Evolutionary conservation across 2,797 vertebrate species (phyloP).

Genomic region (Schizothorax lantsangensis): DNA sequence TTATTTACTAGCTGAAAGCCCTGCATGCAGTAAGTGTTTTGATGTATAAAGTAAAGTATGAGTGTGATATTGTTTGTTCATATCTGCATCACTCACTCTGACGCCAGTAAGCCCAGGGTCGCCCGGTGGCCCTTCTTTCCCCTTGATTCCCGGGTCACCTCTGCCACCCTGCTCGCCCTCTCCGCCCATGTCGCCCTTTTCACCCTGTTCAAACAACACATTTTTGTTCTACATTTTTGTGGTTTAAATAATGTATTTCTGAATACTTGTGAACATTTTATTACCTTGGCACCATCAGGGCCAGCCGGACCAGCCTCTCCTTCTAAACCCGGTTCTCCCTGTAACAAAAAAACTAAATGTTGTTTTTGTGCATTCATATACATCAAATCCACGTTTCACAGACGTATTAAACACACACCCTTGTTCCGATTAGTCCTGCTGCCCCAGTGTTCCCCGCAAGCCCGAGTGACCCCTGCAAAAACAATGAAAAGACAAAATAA

Average conservation of each 20-base stretch:
- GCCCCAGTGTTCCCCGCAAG: slow-evolving; percentile 86
- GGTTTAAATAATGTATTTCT: neutral
- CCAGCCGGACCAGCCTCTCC: slow-evolving; percentile 87
- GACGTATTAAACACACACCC: slow-evolving; percentile 84
- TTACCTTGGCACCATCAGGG: slow-evolving; percentile 91
- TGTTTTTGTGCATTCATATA: slow-evolving; percentile 5
- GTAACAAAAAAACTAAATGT: slow-evolving; percentile 54
- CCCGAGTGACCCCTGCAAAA: slow-evolving; percentile 87
- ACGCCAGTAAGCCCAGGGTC: slow-evolving; percentile 87
- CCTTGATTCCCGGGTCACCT: slow-evolving; percentile 88
- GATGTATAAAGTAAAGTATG: neutral
- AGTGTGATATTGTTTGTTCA: neutral
- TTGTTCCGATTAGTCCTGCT: slow-evolving; percentile 88
- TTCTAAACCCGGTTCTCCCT: slow-evolving; percentile 93
- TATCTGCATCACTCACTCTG: slow-evolving; percentile 81
- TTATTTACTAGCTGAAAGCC: neutral
- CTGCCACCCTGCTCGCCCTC: slow-evolving; percentile 92
- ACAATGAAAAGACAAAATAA: slow-evolving; percentile 49
- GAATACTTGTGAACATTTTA: neutral
- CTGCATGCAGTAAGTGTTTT: neutral
- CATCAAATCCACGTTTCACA: neutral
- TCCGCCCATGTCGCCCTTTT: slow-evolving; percentile 91
- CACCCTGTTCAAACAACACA: slow-evolving; percentile 81
- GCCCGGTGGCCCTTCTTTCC: slow-evolving; percentile 89
- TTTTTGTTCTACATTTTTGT: neutral